Conservation (phyloP, 1,140 invertebrate species). For the Tribolium castaneum region DNA sequence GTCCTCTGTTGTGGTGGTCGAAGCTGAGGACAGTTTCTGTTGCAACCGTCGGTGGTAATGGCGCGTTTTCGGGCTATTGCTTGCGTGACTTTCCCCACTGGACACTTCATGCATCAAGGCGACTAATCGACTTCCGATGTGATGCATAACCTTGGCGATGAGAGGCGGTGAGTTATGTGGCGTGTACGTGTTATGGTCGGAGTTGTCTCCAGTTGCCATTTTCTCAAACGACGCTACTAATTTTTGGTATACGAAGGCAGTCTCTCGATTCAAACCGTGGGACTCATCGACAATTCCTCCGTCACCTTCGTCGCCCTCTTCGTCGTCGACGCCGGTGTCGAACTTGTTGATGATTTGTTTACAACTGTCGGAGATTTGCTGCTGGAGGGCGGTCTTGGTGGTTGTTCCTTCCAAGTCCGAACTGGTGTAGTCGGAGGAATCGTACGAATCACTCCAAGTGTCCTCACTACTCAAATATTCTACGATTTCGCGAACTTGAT, state of each 20-base stretch:
- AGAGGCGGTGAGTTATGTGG: conserved; percentile 84
- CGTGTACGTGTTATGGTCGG: conserved; percentile 63
- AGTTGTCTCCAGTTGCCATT: conserved; percentile 69
- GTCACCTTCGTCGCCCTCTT: conserved; percentile 70
- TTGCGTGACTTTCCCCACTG: conserved; percentile 71
- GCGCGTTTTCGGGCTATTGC: conserved; percentile 66
- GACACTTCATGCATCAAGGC: conserved; percentile 94
- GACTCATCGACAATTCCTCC: conserved; percentile 68
- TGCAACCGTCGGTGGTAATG: conserved; percentile 68
- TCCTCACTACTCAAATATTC: conserved; percentile 92
- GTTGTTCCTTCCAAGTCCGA: conserved; percentile 83
- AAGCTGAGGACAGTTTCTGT: conserved; percentile 72
- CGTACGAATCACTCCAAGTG: conserved; percentile 92
- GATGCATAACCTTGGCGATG: conserved; percentile 93
- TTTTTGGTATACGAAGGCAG: conserved; percentile 85
- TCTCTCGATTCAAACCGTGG: conserved; percentile 74
- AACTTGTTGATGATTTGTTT: conserved; percentile 90
- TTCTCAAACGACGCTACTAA: conserved; percentile 83
- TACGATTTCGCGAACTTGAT: conserved; percentile 90
- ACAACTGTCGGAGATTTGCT: conserved; percentile 88
- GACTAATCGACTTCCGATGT: conserved; percentile 89
- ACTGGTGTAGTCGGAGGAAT: conserved; percentile 90
- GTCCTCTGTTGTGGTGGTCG: conserved; percentile 80
- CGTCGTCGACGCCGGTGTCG: conserved; percentile 67
- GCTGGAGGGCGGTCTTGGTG: conserved; percentile 78